phyloP scores from a whole-genome alignment of 2,888 invertebrate species.

The Caenorhabditis parvicauda region DNA sequence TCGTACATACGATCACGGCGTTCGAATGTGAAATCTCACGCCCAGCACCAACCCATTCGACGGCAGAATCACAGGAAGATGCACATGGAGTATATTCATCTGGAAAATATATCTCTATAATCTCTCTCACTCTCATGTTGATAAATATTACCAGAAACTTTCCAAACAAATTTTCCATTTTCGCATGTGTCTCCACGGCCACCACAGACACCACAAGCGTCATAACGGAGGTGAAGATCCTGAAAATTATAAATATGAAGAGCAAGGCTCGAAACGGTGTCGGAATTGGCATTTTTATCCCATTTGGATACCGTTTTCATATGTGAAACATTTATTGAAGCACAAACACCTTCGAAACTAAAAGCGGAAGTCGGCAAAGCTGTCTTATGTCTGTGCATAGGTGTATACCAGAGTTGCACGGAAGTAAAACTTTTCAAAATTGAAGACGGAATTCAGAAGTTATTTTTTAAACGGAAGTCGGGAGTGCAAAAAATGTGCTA shows the following conservation, averaged over 20 bases:
- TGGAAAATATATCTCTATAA: conserved; percentile 2
- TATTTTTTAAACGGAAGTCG: too few species aligned
- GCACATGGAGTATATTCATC: conserved; percentile 41
- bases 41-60: conserved; percentile 17
- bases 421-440: too few species aligned
- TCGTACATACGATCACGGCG: conserved; percentile 50
- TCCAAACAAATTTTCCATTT: conserved; percentile 83
- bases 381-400: too few species aligned
- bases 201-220: conserved; percentile 69
- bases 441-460: too few species aligned
- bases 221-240: conserved; percentile 64
- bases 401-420: too few species aligned
- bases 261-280: too few species aligned
- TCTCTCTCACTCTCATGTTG: neutral
- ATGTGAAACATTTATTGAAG: too few species aligned
- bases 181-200: conserved; percentile 73
- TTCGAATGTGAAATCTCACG: conserved; percentile 22
- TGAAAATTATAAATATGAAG: neutral
- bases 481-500: too few species aligned
- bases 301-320: too few species aligned
- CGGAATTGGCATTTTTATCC: conserved; percentile 11
- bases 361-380: too few species aligned
- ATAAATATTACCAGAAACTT: conserved; percentile 66
- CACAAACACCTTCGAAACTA: too few species aligned
- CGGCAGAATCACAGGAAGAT: conserved; percentile 27